These are phyloP conservation scores for Lateolabrax maculatus DNA, from an alignment of 2,797 vertebrate genomes.

Conservation along the genomic window DNA sequence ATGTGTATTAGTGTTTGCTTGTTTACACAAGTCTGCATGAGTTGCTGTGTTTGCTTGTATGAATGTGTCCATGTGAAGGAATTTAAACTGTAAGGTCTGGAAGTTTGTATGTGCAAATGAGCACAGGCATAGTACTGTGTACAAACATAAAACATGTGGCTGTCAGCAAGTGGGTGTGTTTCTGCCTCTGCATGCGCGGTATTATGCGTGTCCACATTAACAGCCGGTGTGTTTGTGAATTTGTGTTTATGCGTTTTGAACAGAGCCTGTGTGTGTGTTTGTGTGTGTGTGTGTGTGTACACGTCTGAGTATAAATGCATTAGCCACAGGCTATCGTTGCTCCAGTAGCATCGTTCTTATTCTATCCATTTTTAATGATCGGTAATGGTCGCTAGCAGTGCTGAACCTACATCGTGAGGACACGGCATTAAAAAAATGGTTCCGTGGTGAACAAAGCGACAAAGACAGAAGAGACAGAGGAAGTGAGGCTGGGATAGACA, in stretches of 20 bases:
- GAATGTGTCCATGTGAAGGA: slow-evolving; percentile 49
- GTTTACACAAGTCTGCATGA: slow-evolving; percentile 46
- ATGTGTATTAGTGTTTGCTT: slow-evolving; percentile 47
- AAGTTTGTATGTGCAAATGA: slow-evolving; percentile 37
- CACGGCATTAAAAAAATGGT: slow-evolving; percentile 48
- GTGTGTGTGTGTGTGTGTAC: slow-evolving; percentile 20
- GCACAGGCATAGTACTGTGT: not conserved
- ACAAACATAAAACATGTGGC: slow-evolving; percentile 5
- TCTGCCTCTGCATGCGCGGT: not conserved
- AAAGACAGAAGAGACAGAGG: slow-evolving; percentile 30
- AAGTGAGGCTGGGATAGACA: slow-evolving; percentile 21
- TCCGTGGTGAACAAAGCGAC: slow-evolving; percentile 44
- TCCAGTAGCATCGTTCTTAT: slow-evolving; percentile 73
- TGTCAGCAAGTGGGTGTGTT: not conserved
- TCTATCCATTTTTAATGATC: slow-evolving; percentile 82
- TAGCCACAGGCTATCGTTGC: slow-evolving; percentile 74
- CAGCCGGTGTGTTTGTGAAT: slow-evolving; percentile 32
- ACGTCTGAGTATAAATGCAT: slow-evolving; percentile 61
- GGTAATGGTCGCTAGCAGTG: slow-evolving; percentile 78
- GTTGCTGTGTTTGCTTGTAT: slow-evolving; percentile 40
- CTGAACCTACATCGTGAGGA: slow-evolving; percentile 65
- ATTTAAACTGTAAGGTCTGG: slow-evolving; percentile 43
- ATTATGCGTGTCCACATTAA: slow-evolving; percentile 30
- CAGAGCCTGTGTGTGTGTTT: slow-evolving; percentile 13
- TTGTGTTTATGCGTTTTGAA: slow-evolving; percentile 45